Percentiles rank a stretch among this genome's conserved stretches.
Conservation (phyloP, 2,888 invertebrate genomes). For the Leptothorax acervorum region DNA sequence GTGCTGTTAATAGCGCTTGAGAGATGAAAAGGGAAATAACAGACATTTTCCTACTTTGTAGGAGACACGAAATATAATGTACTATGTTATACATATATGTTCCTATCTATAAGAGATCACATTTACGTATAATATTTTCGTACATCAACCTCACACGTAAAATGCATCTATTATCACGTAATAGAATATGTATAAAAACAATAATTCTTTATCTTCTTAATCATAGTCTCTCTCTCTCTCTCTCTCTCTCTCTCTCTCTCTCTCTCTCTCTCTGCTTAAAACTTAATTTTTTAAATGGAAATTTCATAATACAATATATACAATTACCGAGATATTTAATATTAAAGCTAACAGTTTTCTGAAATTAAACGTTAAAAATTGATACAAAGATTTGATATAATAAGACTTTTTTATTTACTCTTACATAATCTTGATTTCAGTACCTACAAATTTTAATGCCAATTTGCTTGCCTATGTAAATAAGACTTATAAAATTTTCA, state of each 20-base stretch:
- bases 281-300: neutral
- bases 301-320: neutral
- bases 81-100: neutral
- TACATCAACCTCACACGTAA: neutral
- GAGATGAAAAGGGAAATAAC: conserved; percentile 53
- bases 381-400: neutral
- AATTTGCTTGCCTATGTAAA: neutral
- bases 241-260: neutral
- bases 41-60: conserved; percentile 54
- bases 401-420: neutral
- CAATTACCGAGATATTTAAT: neutral
- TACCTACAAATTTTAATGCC: neutral
- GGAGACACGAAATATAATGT: conserved; percentile 28
- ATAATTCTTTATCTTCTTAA: neutral
- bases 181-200: neutral
- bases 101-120: conserved; percentile 20
- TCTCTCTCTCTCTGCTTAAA: neutral
- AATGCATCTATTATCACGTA: neutral
- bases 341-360: neutral
- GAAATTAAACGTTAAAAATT: neutral
- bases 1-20: conserved; percentile 52
- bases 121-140: neutral
- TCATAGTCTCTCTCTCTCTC: neutral
- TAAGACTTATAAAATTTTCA: conserved; percentile 21
- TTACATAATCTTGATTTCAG: neutral